Evolutionary conservation across 2,113 vertebrate genomes (phyloP).

Genomic region (Mohoua ochrocephala): DNA sequence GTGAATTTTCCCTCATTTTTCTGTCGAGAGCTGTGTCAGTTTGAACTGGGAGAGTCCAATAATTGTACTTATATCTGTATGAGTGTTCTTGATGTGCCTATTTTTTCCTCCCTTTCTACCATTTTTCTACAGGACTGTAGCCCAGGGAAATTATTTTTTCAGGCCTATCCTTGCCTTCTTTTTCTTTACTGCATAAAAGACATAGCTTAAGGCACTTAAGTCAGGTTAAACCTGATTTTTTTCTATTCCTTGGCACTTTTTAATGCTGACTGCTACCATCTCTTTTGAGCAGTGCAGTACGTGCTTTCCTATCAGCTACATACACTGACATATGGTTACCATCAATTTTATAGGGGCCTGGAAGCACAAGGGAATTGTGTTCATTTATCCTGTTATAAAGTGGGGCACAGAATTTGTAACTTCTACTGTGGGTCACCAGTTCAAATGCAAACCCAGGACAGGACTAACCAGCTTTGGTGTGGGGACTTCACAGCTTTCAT

Average conservation of each 20-base stretch:
- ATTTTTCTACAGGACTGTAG: neutral
- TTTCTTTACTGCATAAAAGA: neutral
- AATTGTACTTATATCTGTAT: neutral
- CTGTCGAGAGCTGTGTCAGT: neutral
- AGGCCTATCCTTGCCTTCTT: neutral
- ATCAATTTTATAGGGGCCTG: conserved; percentile 8
- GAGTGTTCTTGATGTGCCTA: neutral
- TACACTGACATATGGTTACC: neutral
- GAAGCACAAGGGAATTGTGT: neutral
- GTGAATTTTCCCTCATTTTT: neutral
- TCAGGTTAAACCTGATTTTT: neutral
- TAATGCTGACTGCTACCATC: neutral
- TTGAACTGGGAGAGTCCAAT: neutral
- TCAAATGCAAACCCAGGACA: conserved; percentile 14
- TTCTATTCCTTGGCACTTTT: neutral
- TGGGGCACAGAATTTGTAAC: neutral
- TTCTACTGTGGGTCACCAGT: neutral
- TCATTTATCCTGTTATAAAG: neutral
- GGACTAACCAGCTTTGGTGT: neutral
- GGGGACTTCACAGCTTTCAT: neutral
- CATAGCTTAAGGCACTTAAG: neutral
- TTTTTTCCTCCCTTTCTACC: neutral
- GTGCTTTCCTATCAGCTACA: neutral
- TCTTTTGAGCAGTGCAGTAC: neutral
- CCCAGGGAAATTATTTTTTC: neutral